These are phyloP conservation scores for Hermodice carunculata DNA, from an alignment of 2,888 invertebrate genomes.

Conservation along the genomic window DNA sequence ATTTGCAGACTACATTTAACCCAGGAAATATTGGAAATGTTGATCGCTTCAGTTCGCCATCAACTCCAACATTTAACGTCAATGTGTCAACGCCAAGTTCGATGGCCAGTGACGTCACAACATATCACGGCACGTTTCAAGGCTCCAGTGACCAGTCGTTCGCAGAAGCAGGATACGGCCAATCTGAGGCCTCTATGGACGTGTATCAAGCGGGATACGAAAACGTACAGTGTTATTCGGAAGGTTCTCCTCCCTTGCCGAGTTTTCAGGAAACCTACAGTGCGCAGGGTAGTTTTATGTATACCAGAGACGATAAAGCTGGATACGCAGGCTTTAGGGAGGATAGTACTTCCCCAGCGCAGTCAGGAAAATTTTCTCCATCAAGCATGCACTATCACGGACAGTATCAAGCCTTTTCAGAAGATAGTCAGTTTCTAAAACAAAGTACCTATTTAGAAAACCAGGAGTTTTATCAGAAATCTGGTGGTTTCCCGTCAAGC, in stretches of 20 bases:
- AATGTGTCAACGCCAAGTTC: slow-evolving; percentile 10
- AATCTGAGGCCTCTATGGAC: slow-evolving; percentile 7
- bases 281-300: slow-evolving; percentile 15
- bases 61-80: slow-evolving; percentile 6
- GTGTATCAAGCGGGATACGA: background rate
- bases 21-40: slow-evolving; percentile 3
- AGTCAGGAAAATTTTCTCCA: no score
- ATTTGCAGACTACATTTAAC: slow-evolving; percentile 20
- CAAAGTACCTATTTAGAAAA: slow-evolving; percentile 14
- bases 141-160: slow-evolving; percentile 4
- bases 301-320: no score
- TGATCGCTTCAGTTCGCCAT: slow-evolving; percentile 15
- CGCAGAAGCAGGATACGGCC: slow-evolving; percentile 2
- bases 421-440: no score
- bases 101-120: slow-evolving; percentile 15
- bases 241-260: slow-evolving; percentile 6
- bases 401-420: slow-evolving; percentile 16
- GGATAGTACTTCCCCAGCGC: no score
- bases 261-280: slow-evolving; percentile 23
- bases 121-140: slow-evolving; percentile 4
- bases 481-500: background rate
- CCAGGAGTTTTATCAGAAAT: slow-evolving; percentile 17
- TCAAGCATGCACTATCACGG: slow-evolving; percentile 20
- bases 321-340: no score
- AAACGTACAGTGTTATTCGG: background rate